These are phyloP conservation scores for Orchesella flavescens DNA, from an alignment of 2,888 invertebrate genomes.

Conservation along the genomic window DNA sequence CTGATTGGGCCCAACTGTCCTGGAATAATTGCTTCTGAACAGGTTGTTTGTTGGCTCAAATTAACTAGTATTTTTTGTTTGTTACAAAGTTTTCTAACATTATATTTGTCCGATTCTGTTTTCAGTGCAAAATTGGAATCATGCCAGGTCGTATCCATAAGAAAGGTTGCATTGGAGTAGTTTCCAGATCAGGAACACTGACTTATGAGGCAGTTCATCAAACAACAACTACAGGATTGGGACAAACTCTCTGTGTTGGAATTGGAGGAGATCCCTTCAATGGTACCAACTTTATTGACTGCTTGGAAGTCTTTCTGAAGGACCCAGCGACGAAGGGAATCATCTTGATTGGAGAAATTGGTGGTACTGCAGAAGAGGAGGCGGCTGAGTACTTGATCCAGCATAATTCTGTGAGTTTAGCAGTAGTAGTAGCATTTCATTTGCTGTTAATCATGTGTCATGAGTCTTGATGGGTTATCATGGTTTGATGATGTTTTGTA, in stretches of 20 bases:
- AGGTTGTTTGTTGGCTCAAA: conserved; percentile 63
- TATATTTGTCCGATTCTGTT: no score
- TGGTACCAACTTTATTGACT: conserved; percentile 99
- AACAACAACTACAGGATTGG: conserved; percentile 82
- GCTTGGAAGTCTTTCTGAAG: conserved; percentile 93
- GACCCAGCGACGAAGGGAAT: conserved; percentile 97
- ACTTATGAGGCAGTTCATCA: conserved; percentile 99
- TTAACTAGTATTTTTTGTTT: no score
- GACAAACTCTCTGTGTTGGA: conserved; percentile 97
- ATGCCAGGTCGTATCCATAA: conserved; percentile 99
- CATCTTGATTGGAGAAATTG: conserved; percentile 98
- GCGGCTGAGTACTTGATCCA: conserved; percentile 92
- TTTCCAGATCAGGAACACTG: conserved; percentile 97
- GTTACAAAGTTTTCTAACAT: no score
- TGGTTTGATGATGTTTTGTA: not conserved
- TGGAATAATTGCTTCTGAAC: conserved; percentile 94
- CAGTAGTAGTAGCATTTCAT: no score
- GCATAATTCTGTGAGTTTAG: conserved; percentile 82
- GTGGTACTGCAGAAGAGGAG: conserved; percentile 96
- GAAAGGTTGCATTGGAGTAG: conserved; percentile 92
- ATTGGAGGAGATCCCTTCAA: conserved; percentile 99
- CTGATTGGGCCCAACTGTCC: conserved; percentile 99
- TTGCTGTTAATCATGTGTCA: no score
- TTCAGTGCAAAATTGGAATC: conserved; percentile 97
- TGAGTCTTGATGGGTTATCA: not conserved